Evolutionary conservation across 1,140 invertebrate species (phyloP).

Genomic region (Cydia amplana): DNA sequence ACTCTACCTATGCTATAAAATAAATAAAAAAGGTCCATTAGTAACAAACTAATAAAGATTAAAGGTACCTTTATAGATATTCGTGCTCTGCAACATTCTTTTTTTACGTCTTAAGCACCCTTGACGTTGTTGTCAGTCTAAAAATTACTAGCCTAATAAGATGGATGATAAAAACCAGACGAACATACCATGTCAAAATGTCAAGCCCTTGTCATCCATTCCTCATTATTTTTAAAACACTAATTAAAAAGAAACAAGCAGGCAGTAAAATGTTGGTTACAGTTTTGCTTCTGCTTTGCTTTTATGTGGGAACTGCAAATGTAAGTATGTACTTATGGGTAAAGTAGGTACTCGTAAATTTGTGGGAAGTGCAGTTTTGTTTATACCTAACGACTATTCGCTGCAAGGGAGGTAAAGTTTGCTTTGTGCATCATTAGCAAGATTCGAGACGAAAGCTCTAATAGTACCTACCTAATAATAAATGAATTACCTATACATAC

Average conservation of each 20-base stretch:
- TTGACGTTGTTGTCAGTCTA: not conserved
- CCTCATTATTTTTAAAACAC: conserved; percentile 18
- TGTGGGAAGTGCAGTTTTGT: conserved; percentile 15
- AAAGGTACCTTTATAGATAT: too few species aligned
- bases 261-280: conserved; percentile 17
- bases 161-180: not conserved
- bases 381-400: not conserved
- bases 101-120: too few species aligned
- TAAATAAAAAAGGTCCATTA: too few species aligned
- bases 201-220: not conserved
- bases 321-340: not conserved
- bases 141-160: not conserved
- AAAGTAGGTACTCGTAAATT: conserved; percentile 9
- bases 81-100: too few species aligned
- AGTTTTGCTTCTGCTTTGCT: not conserved
- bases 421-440: not conserved
- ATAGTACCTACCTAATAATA: too few species aligned
- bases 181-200: not conserved
- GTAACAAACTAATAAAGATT: too few species aligned
- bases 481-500: too few species aligned
- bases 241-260: conserved; percentile 14
- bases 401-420: not conserved
- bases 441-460: not conserved
- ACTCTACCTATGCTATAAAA: too few species aligned
- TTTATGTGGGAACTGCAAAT: conserved; percentile 1